Percentiles rank a stretch among this genome's conserved stretches.
Conservation (phyloP, 2,888 invertebrate species). For the Melanostoma mellinum region DNA sequence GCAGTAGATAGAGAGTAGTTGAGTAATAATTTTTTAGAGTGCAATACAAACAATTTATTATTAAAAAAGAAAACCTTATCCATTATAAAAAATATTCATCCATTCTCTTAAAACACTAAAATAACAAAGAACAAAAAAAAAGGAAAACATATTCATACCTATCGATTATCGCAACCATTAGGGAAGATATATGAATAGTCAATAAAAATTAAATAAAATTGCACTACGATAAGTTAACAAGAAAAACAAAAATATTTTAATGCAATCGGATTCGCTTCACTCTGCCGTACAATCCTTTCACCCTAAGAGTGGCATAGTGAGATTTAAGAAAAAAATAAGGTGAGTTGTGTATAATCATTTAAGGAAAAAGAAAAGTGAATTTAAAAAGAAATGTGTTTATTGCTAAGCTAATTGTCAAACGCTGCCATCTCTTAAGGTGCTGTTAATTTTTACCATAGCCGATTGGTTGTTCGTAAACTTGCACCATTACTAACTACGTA, state of each 20-base stretch:
- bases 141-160: constrained; percentile 18
- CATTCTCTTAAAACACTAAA: constrained; percentile 44
- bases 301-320: constrained; percentile 65
- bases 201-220: constrained; percentile 25
- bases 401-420: constrained; percentile 22
- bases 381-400: constrained; percentile 31
- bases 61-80: constrained; percentile 28
- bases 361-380: neutral
- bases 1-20: constrained; percentile 66
- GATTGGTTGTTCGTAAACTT: constrained; percentile 61
- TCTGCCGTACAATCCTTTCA: constrained; percentile 70
- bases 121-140: constrained; percentile 11
- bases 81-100: constrained; percentile 42
- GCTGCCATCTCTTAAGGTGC: constrained; percentile 63
- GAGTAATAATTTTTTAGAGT: constrained; percentile 62
- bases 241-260: constrained; percentile 28
- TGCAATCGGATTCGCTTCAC: constrained; percentile 70
- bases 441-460: constrained; percentile 43
- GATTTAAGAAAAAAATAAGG: constrained; percentile 34
- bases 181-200: constrained; percentile 52
- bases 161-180: constrained; percentile 51
- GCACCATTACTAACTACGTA: constrained; percentile 41
- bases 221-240: constrained; percentile 60
- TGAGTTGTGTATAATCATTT: constrained; percentile 49
- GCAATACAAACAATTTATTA: constrained; percentile 65